Percentiles rank a stretch among this genome's conserved stretches.
These are phyloP conservation scores for Herpailurus yagouaroundi DNA, from an alignment of 2,113 vertebrate species.

Conservation along the genomic window DNA sequence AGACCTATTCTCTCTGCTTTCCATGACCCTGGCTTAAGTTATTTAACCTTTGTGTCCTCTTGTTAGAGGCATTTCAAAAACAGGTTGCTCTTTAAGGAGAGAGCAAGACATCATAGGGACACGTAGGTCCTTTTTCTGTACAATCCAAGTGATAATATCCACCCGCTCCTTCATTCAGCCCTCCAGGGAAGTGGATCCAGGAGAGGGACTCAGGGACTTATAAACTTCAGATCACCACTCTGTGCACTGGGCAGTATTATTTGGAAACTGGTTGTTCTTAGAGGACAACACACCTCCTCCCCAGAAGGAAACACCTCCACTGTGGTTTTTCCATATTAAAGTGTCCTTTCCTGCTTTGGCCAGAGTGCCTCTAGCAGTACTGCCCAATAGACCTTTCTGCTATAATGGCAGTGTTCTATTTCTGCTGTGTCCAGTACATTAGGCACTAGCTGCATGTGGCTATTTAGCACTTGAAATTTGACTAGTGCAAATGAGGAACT, in stretches of 20 bases:
- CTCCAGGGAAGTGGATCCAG: not conserved
- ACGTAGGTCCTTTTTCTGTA: not conserved
- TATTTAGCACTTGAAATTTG: not conserved
- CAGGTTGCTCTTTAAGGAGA: conserved; percentile 43
- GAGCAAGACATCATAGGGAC: not conserved
- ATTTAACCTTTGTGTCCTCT: conserved; percentile 59
- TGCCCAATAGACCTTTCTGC: not conserved
- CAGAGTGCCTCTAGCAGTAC: not conserved
- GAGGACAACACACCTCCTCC: not conserved
- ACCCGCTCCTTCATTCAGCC: conserved; percentile 2
- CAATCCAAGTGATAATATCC: not conserved
- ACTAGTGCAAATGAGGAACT: not conserved
- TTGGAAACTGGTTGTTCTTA: not conserved
- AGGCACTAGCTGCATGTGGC: not conserved
- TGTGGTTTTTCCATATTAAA: not conserved
- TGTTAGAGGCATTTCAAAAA: conserved; percentile 45
- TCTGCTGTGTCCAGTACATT: not conserved
- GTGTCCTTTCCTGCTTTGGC: conserved; percentile 8
- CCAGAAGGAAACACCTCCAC: not conserved
- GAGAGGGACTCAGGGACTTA: not conserved
- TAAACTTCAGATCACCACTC: not conserved
- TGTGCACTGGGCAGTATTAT: not conserved
- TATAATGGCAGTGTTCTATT: not conserved
- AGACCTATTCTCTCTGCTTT: conserved; percentile 18
- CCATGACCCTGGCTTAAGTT: conserved; percentile 52